Conservation (phyloP, 1,140 invertebrate species). For the Drosophila subobscura region DNA sequence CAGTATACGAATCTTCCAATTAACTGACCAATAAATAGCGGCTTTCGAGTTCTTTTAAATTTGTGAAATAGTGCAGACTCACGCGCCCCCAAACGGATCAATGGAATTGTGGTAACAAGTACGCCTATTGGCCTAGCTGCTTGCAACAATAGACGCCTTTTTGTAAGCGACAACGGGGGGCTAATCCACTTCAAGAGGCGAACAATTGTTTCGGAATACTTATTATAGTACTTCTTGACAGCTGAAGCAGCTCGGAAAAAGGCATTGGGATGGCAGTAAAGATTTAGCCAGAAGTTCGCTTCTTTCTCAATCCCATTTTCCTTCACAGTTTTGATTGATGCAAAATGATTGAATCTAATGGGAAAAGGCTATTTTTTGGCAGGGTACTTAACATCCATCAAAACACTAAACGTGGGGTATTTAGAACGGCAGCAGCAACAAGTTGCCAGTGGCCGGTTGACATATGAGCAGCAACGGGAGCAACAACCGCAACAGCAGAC, state of each 20-base stretch:
- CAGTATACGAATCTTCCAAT: constrained; percentile 80
- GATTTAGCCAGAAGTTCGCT: constrained; percentile 31
- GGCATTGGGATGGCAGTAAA: not conserved
- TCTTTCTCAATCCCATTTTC: too few species aligned
- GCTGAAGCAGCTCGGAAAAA: too few species aligned
- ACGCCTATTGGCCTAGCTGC: constrained; percentile 37
- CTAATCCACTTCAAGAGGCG: constrained; percentile 74
- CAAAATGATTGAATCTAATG: constrained; percentile 51
- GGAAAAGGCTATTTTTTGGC: not conserved
- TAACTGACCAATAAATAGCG: constrained; percentile 73
- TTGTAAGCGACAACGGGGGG: constrained; percentile 77
- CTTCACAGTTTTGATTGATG: constrained; percentile 22
- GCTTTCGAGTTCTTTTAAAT: constrained; percentile 69
- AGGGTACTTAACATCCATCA: constrained; percentile 82
- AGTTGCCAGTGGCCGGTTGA: constrained; percentile 70
- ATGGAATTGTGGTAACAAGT: constrained; percentile 15
- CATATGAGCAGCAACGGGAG: constrained; percentile 69
- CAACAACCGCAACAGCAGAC: constrained; percentile 18
- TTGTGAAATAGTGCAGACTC: constrained; percentile 73
- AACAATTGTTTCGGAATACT: constrained; percentile 59
- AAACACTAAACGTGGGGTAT: constrained; percentile 75
- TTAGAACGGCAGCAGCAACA: constrained; percentile 72
- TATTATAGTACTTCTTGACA: constrained; percentile 42
- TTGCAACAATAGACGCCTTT: constrained; percentile 69
- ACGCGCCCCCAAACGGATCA: constrained; percentile 43